These are phyloP conservation scores for Baryphthengus martii DNA, from an alignment of 2,113 vertebrate species.

Conservation along the genomic window DNA sequence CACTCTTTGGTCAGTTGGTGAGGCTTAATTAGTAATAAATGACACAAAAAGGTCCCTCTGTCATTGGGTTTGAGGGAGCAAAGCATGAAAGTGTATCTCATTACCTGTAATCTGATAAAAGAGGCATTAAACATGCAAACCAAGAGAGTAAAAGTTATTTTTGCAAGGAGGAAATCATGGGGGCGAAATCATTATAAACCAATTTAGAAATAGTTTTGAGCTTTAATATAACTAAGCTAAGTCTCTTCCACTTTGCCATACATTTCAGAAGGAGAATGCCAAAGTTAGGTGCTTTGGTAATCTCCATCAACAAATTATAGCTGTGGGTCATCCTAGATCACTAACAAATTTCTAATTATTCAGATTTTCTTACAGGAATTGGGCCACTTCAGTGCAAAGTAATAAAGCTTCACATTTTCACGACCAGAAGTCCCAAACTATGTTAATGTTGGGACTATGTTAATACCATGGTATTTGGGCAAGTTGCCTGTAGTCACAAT, in stretches of 20 bases:
- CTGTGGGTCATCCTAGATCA: background rate
- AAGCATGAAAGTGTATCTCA: background rate
- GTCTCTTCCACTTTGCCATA: background rate
- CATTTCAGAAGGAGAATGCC: background rate
- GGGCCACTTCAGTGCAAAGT: background rate
- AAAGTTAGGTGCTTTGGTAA: background rate
- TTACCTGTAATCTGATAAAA: background rate
- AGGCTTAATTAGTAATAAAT: background rate
- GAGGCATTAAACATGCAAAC: background rate
- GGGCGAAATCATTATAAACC: background rate
- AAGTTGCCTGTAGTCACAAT: background rate
- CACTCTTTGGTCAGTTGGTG: background rate
- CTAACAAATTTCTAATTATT: background rate
- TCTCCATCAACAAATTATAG: background rate
- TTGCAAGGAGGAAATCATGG: background rate
- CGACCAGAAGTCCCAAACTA: background rate
- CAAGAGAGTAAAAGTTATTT: background rate
- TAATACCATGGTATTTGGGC: background rate
- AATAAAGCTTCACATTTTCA: background rate
- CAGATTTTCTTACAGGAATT: background rate
- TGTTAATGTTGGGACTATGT: background rate
- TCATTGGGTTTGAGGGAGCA: background rate
- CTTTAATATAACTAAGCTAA: background rate
- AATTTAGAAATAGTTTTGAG: background rate
- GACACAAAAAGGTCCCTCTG: background rate